Evolutionary conservation across 2,888 invertebrate genomes (phyloP).

Genomic region (Chrysodeixis includens): DNA sequence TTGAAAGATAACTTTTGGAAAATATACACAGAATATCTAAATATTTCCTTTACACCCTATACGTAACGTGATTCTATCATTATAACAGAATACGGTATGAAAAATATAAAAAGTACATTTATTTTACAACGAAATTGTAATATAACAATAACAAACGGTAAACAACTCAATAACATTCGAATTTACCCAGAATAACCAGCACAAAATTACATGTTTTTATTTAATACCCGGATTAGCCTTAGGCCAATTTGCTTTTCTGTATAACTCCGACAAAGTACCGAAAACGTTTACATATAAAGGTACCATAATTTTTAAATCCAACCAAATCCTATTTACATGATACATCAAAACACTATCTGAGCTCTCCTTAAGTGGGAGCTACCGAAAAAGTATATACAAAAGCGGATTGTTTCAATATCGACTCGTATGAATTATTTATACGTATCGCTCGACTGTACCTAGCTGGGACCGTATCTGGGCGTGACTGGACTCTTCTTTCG

Average conservation of each 20-base stretch:
- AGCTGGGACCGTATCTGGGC: slow-evolving; percentile 65
- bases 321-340: slow-evolving; percentile 54
- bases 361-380: slow-evolving; percentile 67
- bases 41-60: too few relatives aligned
- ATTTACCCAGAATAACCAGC: slow-evolving; percentile 28
- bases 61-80: too few relatives aligned
- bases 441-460: slow-evolving; percentile 67
- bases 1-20: too few relatives aligned
- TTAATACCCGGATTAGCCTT: slow-evolving; percentile 37
- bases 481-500: slow-evolving; percentile 70
- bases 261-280: slow-evolving; percentile 27
- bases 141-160: neutral
- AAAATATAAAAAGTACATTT: neutral
- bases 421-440: slow-evolving; percentile 81
- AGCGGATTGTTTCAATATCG: slow-evolving; percentile 80
- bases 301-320: slow-evolving; percentile 51
- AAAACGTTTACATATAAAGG: slow-evolving; percentile 49
- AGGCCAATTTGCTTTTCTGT: slow-evolving; percentile 30
- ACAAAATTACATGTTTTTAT: slow-evolving; percentile 34
- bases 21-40: too few relatives aligned
- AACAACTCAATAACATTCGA: slow-evolving; percentile 28
- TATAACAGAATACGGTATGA: neutral
- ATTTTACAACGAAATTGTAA: neutral
- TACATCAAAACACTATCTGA: slow-evolving; percentile 47
- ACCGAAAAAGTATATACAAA: slow-evolving; percentile 67